Evolutionary conservation across 2,113 vertebrate species (phyloP), one percentile per base, ranked within the genome.

Genomic region (Forbesichthys papilliferus): DNA sequence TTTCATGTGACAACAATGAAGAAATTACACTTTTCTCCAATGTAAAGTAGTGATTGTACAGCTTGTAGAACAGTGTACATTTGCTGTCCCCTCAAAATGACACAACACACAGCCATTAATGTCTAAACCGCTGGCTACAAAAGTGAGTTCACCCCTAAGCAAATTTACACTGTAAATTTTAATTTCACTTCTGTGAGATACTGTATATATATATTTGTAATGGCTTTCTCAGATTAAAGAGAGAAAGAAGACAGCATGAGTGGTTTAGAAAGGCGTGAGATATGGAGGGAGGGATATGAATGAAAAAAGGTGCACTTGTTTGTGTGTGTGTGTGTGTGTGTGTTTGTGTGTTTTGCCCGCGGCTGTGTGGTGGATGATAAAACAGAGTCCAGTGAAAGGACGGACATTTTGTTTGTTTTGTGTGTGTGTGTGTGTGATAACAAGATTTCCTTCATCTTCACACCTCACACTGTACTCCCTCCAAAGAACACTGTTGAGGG

Each of bases 361-460:
- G 83, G 87, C 87, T 64, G 72, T 80, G 68, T 66, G 65, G 61
- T 66, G 75, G 80, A 74, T 78, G 80, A 84, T 84, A 85, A 89
- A 86, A 87, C 84, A 83, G 59, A 75, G 77, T 54, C 73, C 71
- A 63, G 80, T 81, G 71, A 63, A 81, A 69, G 67, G 64, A 58
- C 73, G 75, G 62, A 73, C 74, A 85, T 76, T 70, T 61, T n/a
- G 52, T 68, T 68, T 80, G 75, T 74, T 71, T 64, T 72, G 66
- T 54, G 64, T 49, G 48, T 60, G 34, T 20, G 71, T 71, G 70
- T 77, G 66, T 75, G 86, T 88, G 88, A 87, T 80, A n/a, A 20
- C 71, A 75, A 75, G 79, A 82, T 84, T 69, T 74, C 71, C 73
- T 73, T 86, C 81, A 85, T 83, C 76, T 87, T 88, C 87, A 80